Evolutionary conservation across 2,113 vertebrate species (phyloP), one percentile per base, ranked within the genome.

Genomic region (Solea senegalensis): DNA sequence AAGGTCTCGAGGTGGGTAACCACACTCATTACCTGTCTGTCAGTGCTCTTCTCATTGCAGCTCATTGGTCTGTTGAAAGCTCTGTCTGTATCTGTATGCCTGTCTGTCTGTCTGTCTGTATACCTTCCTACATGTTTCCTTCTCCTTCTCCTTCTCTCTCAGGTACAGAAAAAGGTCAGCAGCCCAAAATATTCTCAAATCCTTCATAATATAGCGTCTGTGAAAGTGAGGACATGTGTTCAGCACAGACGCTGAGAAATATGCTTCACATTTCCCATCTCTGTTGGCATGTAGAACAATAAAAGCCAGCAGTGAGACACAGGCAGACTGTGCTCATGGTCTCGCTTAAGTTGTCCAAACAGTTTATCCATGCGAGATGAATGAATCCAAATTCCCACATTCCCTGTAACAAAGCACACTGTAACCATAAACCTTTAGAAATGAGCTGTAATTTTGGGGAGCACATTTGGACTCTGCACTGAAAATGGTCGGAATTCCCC

Each of bases 11-110:
- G 76, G 79, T 88, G 85, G 68, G 84, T 89, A 82, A 90, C 73
- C 78, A 79, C 78, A 72, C 70, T 91, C 83, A 92, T 89, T 83
- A 88, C 80, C 76, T 80, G 72, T 72, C 69, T 80, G 63, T 79
- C 85, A 65, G 69, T 56, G 57, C 74, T 76, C 65, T 65, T 68
- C 59, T 76, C 44, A 82, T 61, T 49, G 8, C 72, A 70, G 81
- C 64, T 81, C 83, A 74, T 14, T 69, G 69, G 64, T 69, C 58
- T 61, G 72, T 16, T 56, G 34, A 77, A 78, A 83, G 44, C 27
- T 61, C 56, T 74, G 66, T 83, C 48, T 34, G 34, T 34, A 34
- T 34, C 5, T 34, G 34, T 34, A 21, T 21, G 21, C 1, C 21
- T 21, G 21, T 21, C 21, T 21, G 21, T 21, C 21, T 21, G 21